A percentile compares a stretch with the other conserved stretches of the same genome.
phyloP scores from a whole-genome alignment of 2,797 vertebrate species.

The Rhincodon typus region DNA sequence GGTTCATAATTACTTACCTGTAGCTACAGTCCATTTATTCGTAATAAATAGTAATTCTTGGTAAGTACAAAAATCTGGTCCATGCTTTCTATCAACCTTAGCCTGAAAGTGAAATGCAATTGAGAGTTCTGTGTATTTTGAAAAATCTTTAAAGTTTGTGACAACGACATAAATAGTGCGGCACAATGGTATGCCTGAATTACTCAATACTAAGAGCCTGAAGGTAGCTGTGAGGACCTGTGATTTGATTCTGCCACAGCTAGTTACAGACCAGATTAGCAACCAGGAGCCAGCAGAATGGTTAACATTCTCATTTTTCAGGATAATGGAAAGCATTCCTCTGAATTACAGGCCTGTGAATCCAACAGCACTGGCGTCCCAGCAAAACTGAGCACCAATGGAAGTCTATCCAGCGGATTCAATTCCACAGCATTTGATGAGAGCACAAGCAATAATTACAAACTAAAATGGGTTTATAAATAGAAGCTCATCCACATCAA shows the following conservation, averaged over 20 bases:
- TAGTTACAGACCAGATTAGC: background rate
- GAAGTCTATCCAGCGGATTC: background rate
- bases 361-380: background rate
- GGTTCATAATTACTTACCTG: no score
- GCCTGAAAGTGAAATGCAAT: no score
- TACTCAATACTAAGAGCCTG: background rate
- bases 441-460: background rate
- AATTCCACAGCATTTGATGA: background rate
- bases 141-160: no score
- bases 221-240: background rate
- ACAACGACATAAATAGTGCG: no score
- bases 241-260: background rate
- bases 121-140: no score
- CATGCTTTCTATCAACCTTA: no score
- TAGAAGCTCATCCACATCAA: background rate
- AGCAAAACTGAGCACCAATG: background rate
- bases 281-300: background rate
- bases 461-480: background rate
- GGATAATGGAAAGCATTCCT: background rate
- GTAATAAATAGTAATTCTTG: no score
- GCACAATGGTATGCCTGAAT: background rate
- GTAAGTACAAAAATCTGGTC: no score
- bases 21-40: no score
- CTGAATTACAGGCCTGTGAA: background rate
- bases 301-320: background rate